Conservation (phyloP, 2,797 vertebrate genomes). For the Melanotaenia pygmaea region DNA sequence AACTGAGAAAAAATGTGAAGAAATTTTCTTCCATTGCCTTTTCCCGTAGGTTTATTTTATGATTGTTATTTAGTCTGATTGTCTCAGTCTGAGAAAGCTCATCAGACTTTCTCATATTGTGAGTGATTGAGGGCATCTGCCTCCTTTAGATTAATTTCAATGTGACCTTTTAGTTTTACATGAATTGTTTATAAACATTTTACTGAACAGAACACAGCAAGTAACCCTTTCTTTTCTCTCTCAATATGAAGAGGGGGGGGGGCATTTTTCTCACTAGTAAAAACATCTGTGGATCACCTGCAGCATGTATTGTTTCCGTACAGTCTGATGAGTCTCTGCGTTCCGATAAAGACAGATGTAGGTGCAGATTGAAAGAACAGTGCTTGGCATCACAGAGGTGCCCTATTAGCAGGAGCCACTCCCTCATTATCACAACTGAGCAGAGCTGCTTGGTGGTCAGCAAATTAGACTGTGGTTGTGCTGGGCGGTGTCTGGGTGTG, state of each 20-base stretch:
- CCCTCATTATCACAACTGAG: slow-evolving; percentile 38
- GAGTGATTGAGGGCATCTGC: not conserved
- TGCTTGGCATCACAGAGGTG: slow-evolving; percentile 1
- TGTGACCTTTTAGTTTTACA: slow-evolving; percentile 4
- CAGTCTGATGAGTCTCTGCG: slow-evolving; percentile 5
- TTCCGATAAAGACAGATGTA: slow-evolving; percentile 18
- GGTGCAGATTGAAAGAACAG: slow-evolving; percentile 13
- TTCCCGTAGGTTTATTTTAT: not conserved
- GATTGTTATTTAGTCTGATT: not conserved
- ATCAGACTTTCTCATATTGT: too few relatives aligned
- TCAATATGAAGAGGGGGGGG: too few relatives aligned
- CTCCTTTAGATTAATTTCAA: slow-evolving; percentile 1
- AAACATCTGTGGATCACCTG: not conserved
- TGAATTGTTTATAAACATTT: not conserved
- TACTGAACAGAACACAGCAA: not conserved
- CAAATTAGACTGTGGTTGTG: slow-evolving; percentile 35
- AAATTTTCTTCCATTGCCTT: slow-evolving; percentile 18
- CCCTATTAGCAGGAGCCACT: slow-evolving; percentile 16
- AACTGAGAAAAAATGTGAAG: slow-evolving; percentile 27
- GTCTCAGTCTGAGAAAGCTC: not conserved
- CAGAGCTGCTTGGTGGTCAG: slow-evolving; percentile 15
- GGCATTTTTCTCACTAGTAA: not conserved
- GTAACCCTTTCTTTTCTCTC: not conserved
- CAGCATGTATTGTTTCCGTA: slow-evolving; percentile 1
- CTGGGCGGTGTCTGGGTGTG: slow-evolving; percentile 15